Conservation (phyloP, 2,888 invertebrate species). For the Heteropelma amictum region DNA sequence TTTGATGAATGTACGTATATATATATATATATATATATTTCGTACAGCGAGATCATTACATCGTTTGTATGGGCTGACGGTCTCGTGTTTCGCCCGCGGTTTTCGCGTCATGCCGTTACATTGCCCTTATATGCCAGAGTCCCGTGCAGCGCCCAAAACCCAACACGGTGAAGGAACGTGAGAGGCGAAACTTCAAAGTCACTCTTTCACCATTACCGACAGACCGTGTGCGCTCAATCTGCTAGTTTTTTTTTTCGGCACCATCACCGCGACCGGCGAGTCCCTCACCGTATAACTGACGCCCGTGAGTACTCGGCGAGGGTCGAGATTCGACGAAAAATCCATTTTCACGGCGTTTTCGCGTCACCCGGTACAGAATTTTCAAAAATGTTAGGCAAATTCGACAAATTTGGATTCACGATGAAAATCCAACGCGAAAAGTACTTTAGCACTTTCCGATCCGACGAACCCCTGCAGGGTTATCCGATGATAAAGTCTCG, state of each 20-base stretch:
- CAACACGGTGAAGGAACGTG: slow-evolving; percentile 12
- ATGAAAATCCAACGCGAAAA: no score
- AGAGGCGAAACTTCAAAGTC: slow-evolving; percentile 48
- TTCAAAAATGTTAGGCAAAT: no score
- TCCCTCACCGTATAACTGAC: no score
- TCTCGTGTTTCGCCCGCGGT: slow-evolving; percentile 39
- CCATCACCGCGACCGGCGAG: not conserved
- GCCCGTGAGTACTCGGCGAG: no score
- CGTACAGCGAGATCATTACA: slow-evolving; percentile 36
- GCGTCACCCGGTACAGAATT: no score
- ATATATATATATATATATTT: not conserved
- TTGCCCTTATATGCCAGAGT: slow-evolving; percentile 30
- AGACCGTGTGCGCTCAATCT: slow-evolving; percentile 23
- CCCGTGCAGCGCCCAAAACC: slow-evolving; percentile 13
- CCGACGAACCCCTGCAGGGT: no score
- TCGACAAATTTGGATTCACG: no score
- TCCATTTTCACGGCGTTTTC: no score
- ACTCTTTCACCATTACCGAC: slow-evolving; percentile 50
- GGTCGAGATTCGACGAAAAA: no score
- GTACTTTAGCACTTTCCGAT: no score
- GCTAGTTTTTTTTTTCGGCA: not conserved
- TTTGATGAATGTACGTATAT: slow-evolving; percentile 9
- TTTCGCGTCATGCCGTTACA: slow-evolving; percentile 50
- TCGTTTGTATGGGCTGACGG: slow-evolving; percentile 38
- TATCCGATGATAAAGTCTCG: no score